Evolutionary conservation across 2,888 invertebrate species (phyloP).

Genomic region (Rhagonycha fulva): DNA sequence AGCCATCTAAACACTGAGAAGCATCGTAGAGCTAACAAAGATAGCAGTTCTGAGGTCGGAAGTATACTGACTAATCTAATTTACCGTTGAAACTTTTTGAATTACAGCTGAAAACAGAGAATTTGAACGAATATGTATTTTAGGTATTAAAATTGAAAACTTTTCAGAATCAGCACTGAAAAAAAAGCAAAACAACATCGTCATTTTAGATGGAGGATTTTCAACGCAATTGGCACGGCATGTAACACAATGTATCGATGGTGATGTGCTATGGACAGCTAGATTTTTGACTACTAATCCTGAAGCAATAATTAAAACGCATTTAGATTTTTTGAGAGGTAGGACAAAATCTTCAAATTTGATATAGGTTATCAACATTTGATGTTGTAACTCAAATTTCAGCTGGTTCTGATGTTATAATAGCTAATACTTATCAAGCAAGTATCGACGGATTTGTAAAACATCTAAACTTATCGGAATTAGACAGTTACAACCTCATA

Average conservation of each 20-base stretch:
- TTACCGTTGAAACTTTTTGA: too few relatives aligned
- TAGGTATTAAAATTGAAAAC: conserved; percentile 25
- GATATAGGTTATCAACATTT: not conserved
- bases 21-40: too few relatives aligned
- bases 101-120: not conserved
- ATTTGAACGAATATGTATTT: not conserved
- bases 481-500: conserved; percentile 74
- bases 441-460: conserved; percentile 76
- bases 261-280: conserved; percentile 89
- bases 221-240: conserved; percentile 79
- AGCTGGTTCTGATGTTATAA: conserved; percentile 87
- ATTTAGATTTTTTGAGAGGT: conserved; percentile 82
- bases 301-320: conserved; percentile 77
- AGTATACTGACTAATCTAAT: too few relatives aligned
- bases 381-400: conserved; percentile 43
- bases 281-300: conserved; percentile 80
- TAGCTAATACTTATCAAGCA: conserved; percentile 90
- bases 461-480: conserved; percentile 69
- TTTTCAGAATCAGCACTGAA: conserved; percentile 15
- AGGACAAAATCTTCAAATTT: not conserved
- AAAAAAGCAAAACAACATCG: conserved; percentile 37
- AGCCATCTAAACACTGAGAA: too few relatives aligned
- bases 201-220: conserved; percentile 75
- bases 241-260: conserved; percentile 76
- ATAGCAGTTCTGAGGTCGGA: too few relatives aligned